Base-by-base conservation (phyloP, 2,113 vertebrate species). In the Erinaceus europaeus region DNA sequence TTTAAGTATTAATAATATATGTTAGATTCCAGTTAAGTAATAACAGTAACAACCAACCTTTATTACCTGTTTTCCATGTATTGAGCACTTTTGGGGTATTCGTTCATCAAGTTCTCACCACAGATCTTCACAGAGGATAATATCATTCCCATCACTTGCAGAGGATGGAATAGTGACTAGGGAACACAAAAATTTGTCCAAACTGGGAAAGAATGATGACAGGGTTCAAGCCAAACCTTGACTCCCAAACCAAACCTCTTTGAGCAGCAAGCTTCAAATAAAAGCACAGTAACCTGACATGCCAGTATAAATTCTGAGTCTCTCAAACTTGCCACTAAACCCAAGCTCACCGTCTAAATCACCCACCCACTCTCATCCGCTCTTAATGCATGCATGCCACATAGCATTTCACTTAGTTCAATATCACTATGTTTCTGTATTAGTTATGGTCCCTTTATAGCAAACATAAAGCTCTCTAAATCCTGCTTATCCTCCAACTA, bases 401-500 rank as follows among this genome's bases (percentile, higher is more conserved):
- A 29, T 40, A 21, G 6, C 46, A 46, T 53, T 57, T 52, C 18
- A 4, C 20, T n/a, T 34, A 68, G 42, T 68, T 52, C 44, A 21
- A 40, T 48, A 65, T 44, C 21, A 13, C 34, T 15, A 15, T n/a
- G n/a, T 55, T 3, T 68, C n/a, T 1, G 17, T 27, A 48, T 72
- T 21, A 79, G 20, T 40, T 77, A 3, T 18, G 34, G 32, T 55
- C 46, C 53, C n/a, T 92, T 78, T 38, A 8, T 57, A 73, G 72
- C 57, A 27, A 52, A 73, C 15, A 85, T 62, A 87, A 64, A 57
- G 65, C 18, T 57, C 52, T 84, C 50, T 52, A 73, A 89, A 57
- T 82, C 71, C 87, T 78, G 20, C 75, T 86, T 52, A 68, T 48
- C 53, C 55, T 77, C 81, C 65, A 64, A 12, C 55, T 57, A 74